Conservation (phyloP, 30 jellyfish, hydroid and myxozoan species). For the Turritopsis rubra region DNA sequence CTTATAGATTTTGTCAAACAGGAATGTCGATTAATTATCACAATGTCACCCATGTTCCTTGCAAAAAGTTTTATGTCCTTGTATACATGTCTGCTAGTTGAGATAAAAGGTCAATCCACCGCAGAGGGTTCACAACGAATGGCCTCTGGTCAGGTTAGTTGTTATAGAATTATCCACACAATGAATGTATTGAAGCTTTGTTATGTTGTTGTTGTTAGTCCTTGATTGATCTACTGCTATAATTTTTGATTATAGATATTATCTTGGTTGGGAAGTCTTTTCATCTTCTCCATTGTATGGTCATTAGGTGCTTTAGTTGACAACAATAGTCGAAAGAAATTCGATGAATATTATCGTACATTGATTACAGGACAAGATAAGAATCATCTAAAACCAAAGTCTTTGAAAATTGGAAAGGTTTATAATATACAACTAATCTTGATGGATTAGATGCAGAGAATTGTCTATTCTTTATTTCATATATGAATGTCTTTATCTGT, state of each 20-base stretch:
- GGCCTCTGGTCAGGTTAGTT: conserved; percentile 82
- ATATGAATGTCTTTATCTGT: too few relatives aligned
- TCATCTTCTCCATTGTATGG: conserved; percentile 85
- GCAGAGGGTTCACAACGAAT: conserved; percentile 80
- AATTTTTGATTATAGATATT: conserved; percentile 43
- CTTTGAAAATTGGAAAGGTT: conserved; percentile 75
- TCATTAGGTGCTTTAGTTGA: conserved; percentile 91
- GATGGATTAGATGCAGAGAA: too few relatives aligned
- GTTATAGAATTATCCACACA: neutral
- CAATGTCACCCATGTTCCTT: conserved; percentile 84
- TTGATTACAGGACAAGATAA: conserved; percentile 68
- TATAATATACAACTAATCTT: too few relatives aligned
- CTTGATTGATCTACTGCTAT: too few relatives aligned
- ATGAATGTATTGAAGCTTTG: neutral
- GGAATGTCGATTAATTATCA: conserved; percentile 67
- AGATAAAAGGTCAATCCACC: conserved; percentile 63
- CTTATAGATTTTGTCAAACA: conserved; percentile 78
- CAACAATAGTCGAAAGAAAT: conserved; percentile 74
- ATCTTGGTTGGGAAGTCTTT: conserved; percentile 80
- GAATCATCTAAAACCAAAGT: conserved; percentile 81
- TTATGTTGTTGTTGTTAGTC: too few relatives aligned
- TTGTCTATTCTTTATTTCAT: too few relatives aligned
- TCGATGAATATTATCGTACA: conserved; percentile 68
- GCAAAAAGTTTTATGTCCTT: conserved; percentile 71
- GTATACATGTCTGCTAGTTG: conserved; percentile 82